Base-by-base conservation (phyloP, 2,113 vertebrate genomes). In the Chascanopsetta lugubris region DNA sequence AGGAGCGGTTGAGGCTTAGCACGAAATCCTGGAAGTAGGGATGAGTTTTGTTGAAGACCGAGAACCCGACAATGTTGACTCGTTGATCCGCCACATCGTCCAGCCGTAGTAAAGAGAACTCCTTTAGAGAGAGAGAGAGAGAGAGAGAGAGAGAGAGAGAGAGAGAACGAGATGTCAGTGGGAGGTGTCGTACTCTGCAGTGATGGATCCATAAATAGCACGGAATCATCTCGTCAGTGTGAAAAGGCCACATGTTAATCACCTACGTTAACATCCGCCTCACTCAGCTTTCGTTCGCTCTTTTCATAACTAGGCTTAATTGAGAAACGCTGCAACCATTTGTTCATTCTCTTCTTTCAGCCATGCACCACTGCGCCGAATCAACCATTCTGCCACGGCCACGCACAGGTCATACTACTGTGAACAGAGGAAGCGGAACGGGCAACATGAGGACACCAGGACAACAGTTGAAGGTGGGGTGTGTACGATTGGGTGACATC, bases 21-120 rank as follows among this genome's bases (percentile, higher is more conserved):
- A 93, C 92, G 79, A 99, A 98, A 85, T 99, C 96, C 90, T 95
- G 93, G 91, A 96, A 99, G 88, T 96, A 96, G 62, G 94, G 92
- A 36, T 99, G 97, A 1, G 96, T 96, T 72, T 93, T 92, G 90
- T 98, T 98, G 94, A 98, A 98, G 84, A 98, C 96, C 25, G 97
- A 99, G 87, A 99, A 99, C 1, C 96, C 96, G 48, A 99, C 80
- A 54, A 99, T 94, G 92, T 96, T 99, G 81, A 98, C 95, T 34
- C 95, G 78, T 46, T 96, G 94, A 0, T 97, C 94, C 25, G 88
- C 88, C 48, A 95, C 89, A 40, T 89, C 94, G 61, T 98, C 97
- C 87, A 99, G 88, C 72, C 85, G 94, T 49, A 97, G 95, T 26
- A 98, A 92, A 32, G 96, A 94, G 67, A 99, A 99, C 85, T 99